A percentile compares a stretch with the other conserved stretches of the same genome.
phyloP scores from a whole-genome alignment of 2,797 vertebrate species.

The Poeciliopsis turneri region DNA sequence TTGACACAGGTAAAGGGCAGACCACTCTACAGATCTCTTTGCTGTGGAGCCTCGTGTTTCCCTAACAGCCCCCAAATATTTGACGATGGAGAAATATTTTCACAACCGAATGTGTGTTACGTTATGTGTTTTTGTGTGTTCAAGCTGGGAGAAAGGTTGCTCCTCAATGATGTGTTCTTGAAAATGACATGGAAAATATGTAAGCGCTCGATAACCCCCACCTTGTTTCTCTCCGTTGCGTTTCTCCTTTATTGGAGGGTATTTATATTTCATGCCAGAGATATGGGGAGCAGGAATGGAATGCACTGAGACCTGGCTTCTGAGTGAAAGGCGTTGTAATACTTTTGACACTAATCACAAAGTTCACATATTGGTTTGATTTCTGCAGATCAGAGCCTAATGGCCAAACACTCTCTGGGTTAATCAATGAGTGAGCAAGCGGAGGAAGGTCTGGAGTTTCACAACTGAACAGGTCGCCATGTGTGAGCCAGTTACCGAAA shows the following conservation, averaged over 20 bases:
- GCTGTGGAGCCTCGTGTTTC: constrained; percentile 50
- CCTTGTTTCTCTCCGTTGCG: constrained; percentile 54
- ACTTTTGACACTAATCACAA: constrained; percentile 79
- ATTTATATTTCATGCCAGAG: constrained; percentile 75
- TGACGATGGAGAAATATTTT: constrained; percentile 73
- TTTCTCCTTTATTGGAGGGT: constrained; percentile 60
- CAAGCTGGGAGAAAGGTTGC: constrained; percentile 34
- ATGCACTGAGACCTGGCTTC: constrained; percentile 68
- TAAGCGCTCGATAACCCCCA: constrained; percentile 67
- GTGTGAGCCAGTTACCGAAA: constrained; percentile 22
- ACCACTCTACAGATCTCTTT: constrained; percentile 58
- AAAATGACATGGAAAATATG: constrained; percentile 63
- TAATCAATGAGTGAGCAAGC: constrained; percentile 74
- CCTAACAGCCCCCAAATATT: constrained; percentile 61
- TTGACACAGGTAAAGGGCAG: constrained; percentile 62
- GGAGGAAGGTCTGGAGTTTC: constrained; percentile 47
- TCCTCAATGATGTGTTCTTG: constrained; percentile 57
- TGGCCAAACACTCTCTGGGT: constrained; percentile 71
- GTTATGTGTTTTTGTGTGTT: constrained; percentile 13
- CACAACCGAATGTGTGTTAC: constrained; percentile 64
- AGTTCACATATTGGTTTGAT: constrained; percentile 82
- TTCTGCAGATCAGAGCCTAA: constrained; percentile 76
- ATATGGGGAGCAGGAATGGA: constrained; percentile 69
- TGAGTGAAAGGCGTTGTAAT: constrained; percentile 78
- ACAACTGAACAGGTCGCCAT: constrained; percentile 39